A percentile compares a stretch with the other conserved stretches of the same genome.
These are phyloP conservation scores for Gopherus evgoodei DNA, from an alignment of 2,113 vertebrate species.

Conservation along the genomic window DNA sequence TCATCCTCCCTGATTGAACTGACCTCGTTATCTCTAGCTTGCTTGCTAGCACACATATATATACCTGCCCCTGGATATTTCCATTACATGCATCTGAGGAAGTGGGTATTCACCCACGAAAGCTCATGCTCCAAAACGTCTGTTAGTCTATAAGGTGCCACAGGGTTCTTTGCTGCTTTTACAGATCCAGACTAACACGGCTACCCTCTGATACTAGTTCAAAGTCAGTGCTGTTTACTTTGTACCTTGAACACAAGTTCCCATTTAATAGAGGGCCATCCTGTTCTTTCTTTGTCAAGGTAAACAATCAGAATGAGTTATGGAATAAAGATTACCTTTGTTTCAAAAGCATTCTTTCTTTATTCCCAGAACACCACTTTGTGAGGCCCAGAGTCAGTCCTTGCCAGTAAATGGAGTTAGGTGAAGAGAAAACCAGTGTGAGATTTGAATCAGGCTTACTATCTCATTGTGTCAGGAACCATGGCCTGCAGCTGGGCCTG, in stretches of 20 bases:
- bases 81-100: too few relatives aligned
- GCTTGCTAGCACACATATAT: too few relatives aligned
- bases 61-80: too few relatives aligned
- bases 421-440: neutral
- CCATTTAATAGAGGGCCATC: neutral
- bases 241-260: conserved; percentile 58
- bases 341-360: neutral
- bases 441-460: neutral
- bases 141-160: too few relatives aligned
- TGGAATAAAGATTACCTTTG: neutral
- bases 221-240: conserved; percentile 48
- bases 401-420: neutral
- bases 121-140: too few relatives aligned
- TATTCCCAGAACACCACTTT: neutral
- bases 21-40: too few relatives aligned
- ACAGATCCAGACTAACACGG: too few relatives aligned
- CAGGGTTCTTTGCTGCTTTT: too few relatives aligned
- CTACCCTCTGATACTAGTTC: too few relatives aligned
- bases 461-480: neutral
- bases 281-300: neutral
- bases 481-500: neutral
- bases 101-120: too few relatives aligned
- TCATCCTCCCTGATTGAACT: too few relatives aligned
- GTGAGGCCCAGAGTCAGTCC: neutral
- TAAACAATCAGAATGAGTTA: neutral